A percentile compares a stretch with the other conserved stretches of the same genome.
Evolutionary conservation across 2,113 vertebrate species (phyloP).

Genomic region (Fulica atra): DNA sequence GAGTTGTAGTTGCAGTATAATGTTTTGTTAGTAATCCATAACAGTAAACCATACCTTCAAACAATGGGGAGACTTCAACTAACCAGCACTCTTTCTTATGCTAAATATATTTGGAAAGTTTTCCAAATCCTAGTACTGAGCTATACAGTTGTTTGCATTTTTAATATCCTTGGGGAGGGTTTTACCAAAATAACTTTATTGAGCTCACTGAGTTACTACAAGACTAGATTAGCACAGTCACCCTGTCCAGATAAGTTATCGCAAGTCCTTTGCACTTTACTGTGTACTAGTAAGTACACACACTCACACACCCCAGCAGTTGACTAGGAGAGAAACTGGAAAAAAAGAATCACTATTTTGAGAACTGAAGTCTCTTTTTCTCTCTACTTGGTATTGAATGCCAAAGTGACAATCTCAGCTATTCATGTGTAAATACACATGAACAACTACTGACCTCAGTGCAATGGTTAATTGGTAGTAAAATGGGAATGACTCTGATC

Average conservation of each 20-base stretch:
- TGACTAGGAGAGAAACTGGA: neutral
- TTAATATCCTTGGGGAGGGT: neutral
- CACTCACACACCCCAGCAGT: neutral
- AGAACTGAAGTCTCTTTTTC: neutral
- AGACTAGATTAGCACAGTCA: neutral
- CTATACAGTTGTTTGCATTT: neutral
- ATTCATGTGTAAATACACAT: neutral
- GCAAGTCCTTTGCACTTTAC: neutral
- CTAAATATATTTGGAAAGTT: neutral
- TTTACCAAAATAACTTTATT: neutral
- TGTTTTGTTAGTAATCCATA: rapidly evolving
- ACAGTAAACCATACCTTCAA: neutral
- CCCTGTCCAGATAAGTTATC: neutral
- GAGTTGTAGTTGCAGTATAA: neutral
- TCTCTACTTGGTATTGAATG: neutral
- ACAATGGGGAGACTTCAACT: neutral
- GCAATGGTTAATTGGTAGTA: neutral
- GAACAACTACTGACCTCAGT: neutral
- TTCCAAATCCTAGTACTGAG: neutral
- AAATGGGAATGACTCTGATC: neutral
- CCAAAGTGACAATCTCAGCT: neutral
- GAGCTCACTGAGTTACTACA: neutral
- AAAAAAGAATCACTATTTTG: neutral
- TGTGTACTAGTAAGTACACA: neutral
- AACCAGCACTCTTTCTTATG: neutral